Evolutionary conservation across 1,140 invertebrate species (phyloP).

Genomic region (Drosophila nigromelanica): DNA sequence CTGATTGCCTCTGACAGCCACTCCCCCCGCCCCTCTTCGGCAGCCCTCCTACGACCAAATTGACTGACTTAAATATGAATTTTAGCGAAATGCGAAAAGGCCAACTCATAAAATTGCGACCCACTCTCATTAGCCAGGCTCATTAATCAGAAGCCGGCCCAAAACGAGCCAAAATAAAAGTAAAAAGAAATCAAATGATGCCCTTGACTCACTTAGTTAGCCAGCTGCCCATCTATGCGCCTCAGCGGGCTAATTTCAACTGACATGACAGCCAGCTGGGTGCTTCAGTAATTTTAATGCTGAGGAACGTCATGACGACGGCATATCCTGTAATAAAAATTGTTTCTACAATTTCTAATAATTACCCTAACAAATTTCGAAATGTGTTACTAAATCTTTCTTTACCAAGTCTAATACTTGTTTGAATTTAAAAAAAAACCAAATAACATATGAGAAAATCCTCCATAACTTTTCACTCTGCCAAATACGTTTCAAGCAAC

Average conservation of each 20-base stretch:
- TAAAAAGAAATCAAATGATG: conserved; percentile 25
- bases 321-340: not conserved
- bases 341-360: too few relatives aligned
- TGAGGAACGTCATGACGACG: not conserved
- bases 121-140: conserved; percentile 41
- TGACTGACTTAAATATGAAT: conserved; percentile 51
- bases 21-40: not conserved
- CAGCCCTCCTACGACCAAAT: conserved; percentile 3
- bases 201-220: conserved; percentile 64
- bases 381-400: too few relatives aligned
- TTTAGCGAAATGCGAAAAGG: conserved; percentile 33
- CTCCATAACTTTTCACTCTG: too few relatives aligned
- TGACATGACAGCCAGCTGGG: conserved; percentile 23
- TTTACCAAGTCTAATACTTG: too few relatives aligned
- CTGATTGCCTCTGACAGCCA: conserved; percentile 74
- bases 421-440: too few relatives aligned
- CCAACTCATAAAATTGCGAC: conserved; percentile 34
- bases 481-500: too few relatives aligned
- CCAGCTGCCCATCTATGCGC: conserved; percentile 34
- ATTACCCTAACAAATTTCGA: too few relatives aligned
- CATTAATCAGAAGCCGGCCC: conserved; percentile 42
- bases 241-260: conserved; percentile 37
- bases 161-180: conserved; percentile 11
- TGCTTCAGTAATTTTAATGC: conserved; percentile 24
- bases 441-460: too few relatives aligned